phyloP scores from a whole-genome alignment of 1,140 invertebrate species.

The Nilaparvata lugens region DNA sequence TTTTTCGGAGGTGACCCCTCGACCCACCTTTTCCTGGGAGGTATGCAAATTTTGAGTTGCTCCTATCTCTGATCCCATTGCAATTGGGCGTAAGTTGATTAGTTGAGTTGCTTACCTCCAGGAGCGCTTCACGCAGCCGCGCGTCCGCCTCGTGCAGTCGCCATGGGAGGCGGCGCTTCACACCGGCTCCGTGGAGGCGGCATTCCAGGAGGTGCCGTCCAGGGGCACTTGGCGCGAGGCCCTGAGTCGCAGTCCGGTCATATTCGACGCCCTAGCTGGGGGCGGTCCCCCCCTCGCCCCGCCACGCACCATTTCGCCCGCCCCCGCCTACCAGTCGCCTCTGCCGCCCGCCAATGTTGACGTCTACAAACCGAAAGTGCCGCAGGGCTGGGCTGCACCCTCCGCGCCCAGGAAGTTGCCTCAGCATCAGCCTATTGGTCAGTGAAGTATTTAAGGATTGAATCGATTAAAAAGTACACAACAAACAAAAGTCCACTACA shows the following conservation, averaged over 20 bases:
- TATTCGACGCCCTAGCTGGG: slow-evolving; percentile 19
- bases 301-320: slow-evolving; percentile 3
- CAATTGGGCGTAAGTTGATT: too few relatives aligned
- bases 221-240: slow-evolving; percentile 19
- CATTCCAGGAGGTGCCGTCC: slow-evolving; percentile 45
- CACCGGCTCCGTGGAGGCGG: slow-evolving; percentile 56
- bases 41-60: too few relatives aligned
- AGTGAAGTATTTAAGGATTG: too few relatives aligned
- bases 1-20: too few relatives aligned
- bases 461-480: too few relatives aligned
- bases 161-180: slow-evolving; percentile 66
- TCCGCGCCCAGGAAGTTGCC: slow-evolving; percentile 11
- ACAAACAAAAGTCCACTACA: too few relatives aligned
- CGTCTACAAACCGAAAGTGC: slow-evolving; percentile 40
- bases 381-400: slow-evolving; percentile 42
- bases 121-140: slow-evolving; percentile 48
- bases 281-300: slow-evolving; percentile 21
- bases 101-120: slow-evolving; percentile 26
- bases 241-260: slow-evolving; percentile 15
- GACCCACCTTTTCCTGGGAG: too few relatives aligned
- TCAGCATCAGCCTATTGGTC: slow-evolving; percentile 17
- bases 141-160: slow-evolving; percentile 51
- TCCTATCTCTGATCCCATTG: too few relatives aligned
- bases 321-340: not conserved
- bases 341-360: not conserved